phyloP scores from a whole-genome alignment of 2,888 invertebrate genomes.

The Sarcophaga subvicina region DNA sequence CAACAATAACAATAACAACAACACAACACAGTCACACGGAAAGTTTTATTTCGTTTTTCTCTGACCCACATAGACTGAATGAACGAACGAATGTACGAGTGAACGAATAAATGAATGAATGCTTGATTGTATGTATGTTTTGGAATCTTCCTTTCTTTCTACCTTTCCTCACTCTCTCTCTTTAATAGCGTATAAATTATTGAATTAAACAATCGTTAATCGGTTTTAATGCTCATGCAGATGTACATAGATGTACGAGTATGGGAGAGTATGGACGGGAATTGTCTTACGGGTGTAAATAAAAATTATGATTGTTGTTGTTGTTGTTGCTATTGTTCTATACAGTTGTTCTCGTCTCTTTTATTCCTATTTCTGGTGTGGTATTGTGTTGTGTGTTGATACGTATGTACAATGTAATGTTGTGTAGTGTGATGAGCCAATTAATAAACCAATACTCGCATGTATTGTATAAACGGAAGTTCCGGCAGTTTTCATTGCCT shows the following conservation, averaged over 20 bases:
- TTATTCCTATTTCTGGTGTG: not conserved
- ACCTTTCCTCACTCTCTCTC: not conserved
- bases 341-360: not conserved
- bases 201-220: conserved; percentile 59
- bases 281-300: conserved; percentile 36
- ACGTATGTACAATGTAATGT: not conserved
- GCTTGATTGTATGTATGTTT: not conserved
- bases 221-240: not conserved
- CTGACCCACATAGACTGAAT: conserved; percentile 48
- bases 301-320: not conserved
- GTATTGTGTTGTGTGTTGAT: not conserved
- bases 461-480: conserved; percentile 33
- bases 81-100: not conserved
- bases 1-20: not conserved
- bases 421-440: conserved; percentile 28
- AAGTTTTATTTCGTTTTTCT: conserved; percentile 28
- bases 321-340: not conserved
- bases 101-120: not conserved
- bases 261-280: conserved; percentile 23
- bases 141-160: not conserved
- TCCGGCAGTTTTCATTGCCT: conserved; percentile 44
- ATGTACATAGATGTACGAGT: not conserved
- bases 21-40: conserved; percentile 24
- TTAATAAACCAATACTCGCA: conserved; percentile 31
- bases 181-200: conserved; percentile 33